Conservation (phyloP, 2,888 invertebrate genomes). For the Acleris emargana region DNA sequence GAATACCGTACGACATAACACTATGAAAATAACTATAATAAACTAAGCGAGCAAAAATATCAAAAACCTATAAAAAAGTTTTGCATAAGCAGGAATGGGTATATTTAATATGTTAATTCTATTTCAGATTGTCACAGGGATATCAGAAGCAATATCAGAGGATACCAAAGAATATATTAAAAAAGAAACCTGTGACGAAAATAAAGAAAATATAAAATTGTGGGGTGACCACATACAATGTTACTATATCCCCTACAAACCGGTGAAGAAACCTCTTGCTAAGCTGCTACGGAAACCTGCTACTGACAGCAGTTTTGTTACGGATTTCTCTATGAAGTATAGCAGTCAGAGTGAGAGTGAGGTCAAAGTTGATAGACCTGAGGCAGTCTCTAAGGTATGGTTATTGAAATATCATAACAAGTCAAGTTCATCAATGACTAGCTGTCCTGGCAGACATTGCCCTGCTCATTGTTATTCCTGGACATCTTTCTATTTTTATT, state of each 20-base stretch:
- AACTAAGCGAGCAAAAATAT: too few species aligned
- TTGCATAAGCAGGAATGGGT: too few species aligned
- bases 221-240: conserved; percentile 78
- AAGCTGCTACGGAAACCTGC: conserved; percentile 68
- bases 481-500: too few species aligned
- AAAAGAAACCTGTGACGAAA: conserved; percentile 56
- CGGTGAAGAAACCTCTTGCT: conserved; percentile 63
- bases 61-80: too few species aligned
- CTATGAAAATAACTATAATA: too few species aligned
- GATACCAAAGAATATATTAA: conserved; percentile 74
- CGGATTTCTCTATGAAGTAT: conserved; percentile 81
- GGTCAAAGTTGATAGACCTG: conserved; percentile 45
- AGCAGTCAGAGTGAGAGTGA: conserved; percentile 40
- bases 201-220: conserved; percentile 64
- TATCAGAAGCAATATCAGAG: conserved; percentile 74
- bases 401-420: background rate
- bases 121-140: conserved; percentile 71
- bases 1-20: too few species aligned
- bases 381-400: conserved; percentile 58
- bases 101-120: conserved; percentile 11
- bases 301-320: conserved; percentile 65
- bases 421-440: too few species aligned
- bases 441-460: too few species aligned
- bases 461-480: too few species aligned
- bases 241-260: conserved; percentile 69